These are phyloP conservation scores for Cantharis lateralis DNA, from an alignment of 2,888 invertebrate genomes.

Conservation along the genomic window DNA sequence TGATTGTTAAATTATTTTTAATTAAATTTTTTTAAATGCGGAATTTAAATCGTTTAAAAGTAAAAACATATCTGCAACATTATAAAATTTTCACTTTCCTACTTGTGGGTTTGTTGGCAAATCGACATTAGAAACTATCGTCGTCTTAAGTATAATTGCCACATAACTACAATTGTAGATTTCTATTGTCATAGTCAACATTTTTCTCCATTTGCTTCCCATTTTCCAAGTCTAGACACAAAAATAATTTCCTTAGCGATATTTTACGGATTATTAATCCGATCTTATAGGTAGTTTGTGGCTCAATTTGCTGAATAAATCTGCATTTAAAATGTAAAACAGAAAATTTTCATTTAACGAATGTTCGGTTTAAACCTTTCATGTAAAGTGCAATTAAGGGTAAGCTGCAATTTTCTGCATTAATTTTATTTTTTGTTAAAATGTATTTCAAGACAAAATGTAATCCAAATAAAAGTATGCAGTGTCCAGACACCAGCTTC, in stretches of 20 bases:
- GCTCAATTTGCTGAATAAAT: not conserved
- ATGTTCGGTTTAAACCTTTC: not conserved
- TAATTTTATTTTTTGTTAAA: not conserved
- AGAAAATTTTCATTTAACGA: not conserved
- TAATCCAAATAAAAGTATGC: not conserved
- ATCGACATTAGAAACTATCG: not conserved
- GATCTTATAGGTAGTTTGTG: not conserved
- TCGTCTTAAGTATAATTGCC: not conserved
- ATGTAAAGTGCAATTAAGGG: not conserved
- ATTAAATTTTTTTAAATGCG: not conserved
- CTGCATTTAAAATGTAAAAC: not conserved
- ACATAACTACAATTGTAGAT: not conserved
- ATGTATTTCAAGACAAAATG: not conserved
- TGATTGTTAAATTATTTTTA: not conserved
- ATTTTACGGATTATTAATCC: not conserved
- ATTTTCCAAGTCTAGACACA: not conserved
- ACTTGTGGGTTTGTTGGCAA: not conserved
- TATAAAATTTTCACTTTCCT: not conserved
- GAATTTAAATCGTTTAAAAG: not conserved
- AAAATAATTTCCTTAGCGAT: not conserved
- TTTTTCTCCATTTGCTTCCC: not conserved
- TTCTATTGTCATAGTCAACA: not conserved
- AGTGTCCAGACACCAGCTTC: not conserved
- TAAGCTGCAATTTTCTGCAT: not conserved
- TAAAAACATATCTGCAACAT: not conserved